These are phyloP conservation scores for Platynereis dumerilii DNA, from an alignment of 2,888 invertebrate genomes.

Conservation along the genomic window DNA sequence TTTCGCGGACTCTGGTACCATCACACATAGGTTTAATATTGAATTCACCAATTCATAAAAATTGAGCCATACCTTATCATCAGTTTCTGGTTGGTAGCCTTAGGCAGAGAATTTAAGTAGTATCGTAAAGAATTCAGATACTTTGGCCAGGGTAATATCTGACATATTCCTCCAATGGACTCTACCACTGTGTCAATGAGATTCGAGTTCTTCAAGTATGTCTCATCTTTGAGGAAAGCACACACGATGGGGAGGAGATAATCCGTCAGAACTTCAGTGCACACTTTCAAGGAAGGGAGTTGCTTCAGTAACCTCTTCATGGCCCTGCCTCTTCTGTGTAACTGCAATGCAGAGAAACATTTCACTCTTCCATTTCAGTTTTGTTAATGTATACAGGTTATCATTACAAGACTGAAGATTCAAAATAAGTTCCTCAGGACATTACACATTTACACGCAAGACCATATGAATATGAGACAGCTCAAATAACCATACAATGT, in stretches of 20 bases:
- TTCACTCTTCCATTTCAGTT: slow-evolving; percentile 71
- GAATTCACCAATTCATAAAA: too few relatives aligned
- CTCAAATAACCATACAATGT: too few relatives aligned
- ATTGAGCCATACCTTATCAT: slow-evolving; percentile 68
- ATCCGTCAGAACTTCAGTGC: slow-evolving; percentile 73
- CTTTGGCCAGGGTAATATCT: slow-evolving; percentile 85
- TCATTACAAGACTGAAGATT: too few relatives aligned
- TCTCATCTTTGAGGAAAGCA: slow-evolving; percentile 79
- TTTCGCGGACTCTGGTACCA: too few relatives aligned
- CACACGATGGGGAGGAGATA: slow-evolving; percentile 86
- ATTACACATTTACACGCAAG: too few relatives aligned
- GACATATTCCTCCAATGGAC: slow-evolving; percentile 77
- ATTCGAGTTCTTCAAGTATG: slow-evolving; percentile 72
- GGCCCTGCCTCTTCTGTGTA: slow-evolving; percentile 84
- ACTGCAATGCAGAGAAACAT: slow-evolving; percentile 70
- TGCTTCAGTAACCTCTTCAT: slow-evolving; percentile 70
- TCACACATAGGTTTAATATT: too few relatives aligned
- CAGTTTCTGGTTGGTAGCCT: slow-evolving; percentile 82
- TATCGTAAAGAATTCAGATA: slow-evolving; percentile 83
- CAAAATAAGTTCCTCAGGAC: too few relatives aligned
- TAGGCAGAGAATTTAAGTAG: slow-evolving; percentile 79
- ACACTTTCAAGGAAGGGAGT: slow-evolving; percentile 49
- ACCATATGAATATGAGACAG: too few relatives aligned
- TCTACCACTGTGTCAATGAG: slow-evolving; percentile 86
- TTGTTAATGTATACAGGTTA: too few relatives aligned